phyloP scores from a whole-genome alignment of 1,140 invertebrate genomes.

The Drosophila subpulchrella region DNA sequence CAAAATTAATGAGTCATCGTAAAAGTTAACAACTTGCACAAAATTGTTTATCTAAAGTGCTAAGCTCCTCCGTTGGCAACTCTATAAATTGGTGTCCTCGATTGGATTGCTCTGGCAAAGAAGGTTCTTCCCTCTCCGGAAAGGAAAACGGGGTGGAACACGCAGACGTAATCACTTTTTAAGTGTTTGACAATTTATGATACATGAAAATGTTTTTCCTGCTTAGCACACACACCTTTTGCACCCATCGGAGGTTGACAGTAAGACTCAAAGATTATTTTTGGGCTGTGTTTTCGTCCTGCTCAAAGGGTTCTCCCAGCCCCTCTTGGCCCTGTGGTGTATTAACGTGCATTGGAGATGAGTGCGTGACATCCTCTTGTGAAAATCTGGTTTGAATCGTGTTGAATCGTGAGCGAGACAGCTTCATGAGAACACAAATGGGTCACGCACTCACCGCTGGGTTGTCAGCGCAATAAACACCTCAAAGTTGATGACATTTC shows the following conservation, averaged over 20 bases:
- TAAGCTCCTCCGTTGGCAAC: constrained; percentile 39
- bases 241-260: constrained; percentile 34
- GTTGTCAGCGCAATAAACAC: constrained; percentile 81
- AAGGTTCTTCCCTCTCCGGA: neutral
- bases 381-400: neutral
- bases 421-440: neutral
- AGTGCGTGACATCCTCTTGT: neutral
- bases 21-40: constrained; percentile 83
- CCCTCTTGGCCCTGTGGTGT: neutral
- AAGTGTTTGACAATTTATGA: constrained; percentile 82
- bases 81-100: constrained; percentile 74
- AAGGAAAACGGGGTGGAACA: constrained; percentile 18
- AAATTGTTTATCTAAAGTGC: constrained; percentile 83
- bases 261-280: constrained; percentile 76
- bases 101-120: constrained; percentile 56
- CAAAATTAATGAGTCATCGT: constrained; percentile 83
- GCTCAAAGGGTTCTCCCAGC: constrained; percentile 68
- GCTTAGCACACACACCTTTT: constrained; percentile 37
- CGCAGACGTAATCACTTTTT: constrained; percentile 83
- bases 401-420: neutral
- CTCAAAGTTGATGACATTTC: constrained; percentile 84
- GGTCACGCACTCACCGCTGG: neutral
- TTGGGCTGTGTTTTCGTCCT: constrained; percentile 29
- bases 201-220: constrained; percentile 77
- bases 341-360: neutral